Evolutionary conservation across 2,888 invertebrate genomes (phyloP), one percentile per base, ranked within the genome.

Genomic region (Malthinus flaveolus): DNA sequence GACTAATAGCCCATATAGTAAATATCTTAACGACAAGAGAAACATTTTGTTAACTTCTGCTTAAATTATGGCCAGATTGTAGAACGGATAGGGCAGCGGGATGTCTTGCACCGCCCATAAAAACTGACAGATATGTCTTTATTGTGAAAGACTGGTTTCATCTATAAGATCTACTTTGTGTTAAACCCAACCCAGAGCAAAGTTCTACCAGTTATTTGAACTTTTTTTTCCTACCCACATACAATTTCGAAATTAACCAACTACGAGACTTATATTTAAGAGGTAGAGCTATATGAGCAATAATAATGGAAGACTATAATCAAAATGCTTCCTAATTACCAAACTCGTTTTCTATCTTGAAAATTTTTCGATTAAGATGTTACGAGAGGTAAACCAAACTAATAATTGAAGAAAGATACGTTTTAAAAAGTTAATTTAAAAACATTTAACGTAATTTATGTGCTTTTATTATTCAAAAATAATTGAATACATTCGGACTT

Each of bases 211-310:
- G 48, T 49, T 46, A 15, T 51, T 52, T 52, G 49, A 58, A 58
- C 45, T 45, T 53, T 46, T 37, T 53, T 49, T 53, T 23, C 32
- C 39, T 45, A 48, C 35, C 47, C 32, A 31, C n/a, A 32, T 32
- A 36, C 13, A 12, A 33, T 78, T 80, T 82, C 80, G 81, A 80
- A 78, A 76, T 78, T 78, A 80, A 80, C 75, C 80, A 23, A 23
- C 23, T 32, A 5, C n/a, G 11, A 12, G n/a, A 31, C 32, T 54
- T 54, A 23, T 45, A 39, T 54, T 15, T 31, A 34, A 8, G 7
- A 46, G 54, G 54, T 54, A 48, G 47, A 48, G 32, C 54, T 54
- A 48, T 35, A 47, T 15, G 32, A 32, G 8, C 37, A 47, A 35
- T 36, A 35, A 32, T 33, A 36, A 54, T 42, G 39, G 32, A 48